phyloP scores from a whole-genome alignment of 2,888 invertebrate genomes.

The Tetrapedia diversipes region DNA sequence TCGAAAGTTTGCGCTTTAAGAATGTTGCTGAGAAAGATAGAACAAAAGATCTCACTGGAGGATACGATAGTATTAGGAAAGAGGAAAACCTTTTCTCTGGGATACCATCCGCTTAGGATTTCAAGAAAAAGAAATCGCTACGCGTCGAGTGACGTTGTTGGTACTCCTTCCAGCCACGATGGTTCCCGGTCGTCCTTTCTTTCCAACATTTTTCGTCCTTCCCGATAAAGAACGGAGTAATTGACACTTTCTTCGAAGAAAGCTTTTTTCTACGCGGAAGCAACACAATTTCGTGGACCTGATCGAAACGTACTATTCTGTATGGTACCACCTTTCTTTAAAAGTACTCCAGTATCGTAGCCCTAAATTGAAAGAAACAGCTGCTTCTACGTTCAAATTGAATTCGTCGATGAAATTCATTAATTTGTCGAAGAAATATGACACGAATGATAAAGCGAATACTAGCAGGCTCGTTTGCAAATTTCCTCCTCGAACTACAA shows the following conservation, averaged over 20 bases:
- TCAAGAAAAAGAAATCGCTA: constrained; percentile 53
- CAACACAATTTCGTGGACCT: constrained; percentile 33
- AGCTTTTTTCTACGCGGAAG: constrained; percentile 16
- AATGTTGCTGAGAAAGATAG: not conserved
- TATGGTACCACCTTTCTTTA: not conserved
- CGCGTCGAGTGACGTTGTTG: constrained; percentile 41
- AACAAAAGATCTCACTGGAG: not conserved
- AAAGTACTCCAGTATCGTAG: too few species aligned
- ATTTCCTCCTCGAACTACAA: not conserved
- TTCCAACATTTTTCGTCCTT: constrained; percentile 16
- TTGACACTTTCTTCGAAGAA: constrained; percentile 45
- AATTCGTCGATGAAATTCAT: constrained; percentile 3
- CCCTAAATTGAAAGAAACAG: not conserved
- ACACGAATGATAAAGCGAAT: constrained; percentile 11
- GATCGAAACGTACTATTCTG: constrained; percentile 7
- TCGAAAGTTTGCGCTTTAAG: too few species aligned
- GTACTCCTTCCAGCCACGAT: constrained; percentile 28
- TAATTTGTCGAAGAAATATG: constrained; percentile 3
- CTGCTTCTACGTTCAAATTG: not conserved
- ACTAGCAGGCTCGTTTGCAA: constrained; percentile 8
- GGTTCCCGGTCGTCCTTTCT: constrained; percentile 29
- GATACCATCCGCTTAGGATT: not conserved
- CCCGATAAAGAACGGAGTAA: constrained; percentile 47
- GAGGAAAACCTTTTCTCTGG: constrained; percentile 35
- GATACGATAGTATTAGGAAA: not conserved